These are phyloP conservation scores for Narcine bancroftii DNA, from an alignment of 2,113 vertebrate genomes.

Conservation along the genomic window DNA sequence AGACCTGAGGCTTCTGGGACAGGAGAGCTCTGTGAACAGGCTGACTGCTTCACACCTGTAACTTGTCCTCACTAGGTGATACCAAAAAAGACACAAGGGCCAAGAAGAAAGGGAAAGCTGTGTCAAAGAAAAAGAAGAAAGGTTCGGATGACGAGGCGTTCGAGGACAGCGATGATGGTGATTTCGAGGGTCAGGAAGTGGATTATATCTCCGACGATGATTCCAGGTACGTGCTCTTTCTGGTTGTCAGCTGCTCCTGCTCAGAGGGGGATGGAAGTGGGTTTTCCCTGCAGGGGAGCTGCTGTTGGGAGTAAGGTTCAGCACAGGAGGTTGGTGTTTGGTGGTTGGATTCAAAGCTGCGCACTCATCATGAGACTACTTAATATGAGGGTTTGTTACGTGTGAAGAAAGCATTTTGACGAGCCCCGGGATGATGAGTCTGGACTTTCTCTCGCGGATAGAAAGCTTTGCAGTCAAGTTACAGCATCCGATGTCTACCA, in stretches of 20 bases:
- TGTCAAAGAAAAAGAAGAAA: constrained; percentile 43
- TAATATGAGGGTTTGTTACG: too few relatives aligned
- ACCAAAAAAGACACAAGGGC: constrained; percentile 42
- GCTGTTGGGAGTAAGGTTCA: background rate
- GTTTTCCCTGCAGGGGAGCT: too few relatives aligned
- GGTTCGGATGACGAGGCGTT: constrained; percentile 63
- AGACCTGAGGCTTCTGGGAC: too few relatives aligned
- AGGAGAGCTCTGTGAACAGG: too few relatives aligned
- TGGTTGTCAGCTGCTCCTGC: too few relatives aligned
- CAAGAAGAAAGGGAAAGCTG: constrained; percentile 65
- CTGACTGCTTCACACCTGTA: background rate
- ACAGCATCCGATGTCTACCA: too few relatives aligned
- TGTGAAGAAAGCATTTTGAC: too few relatives aligned
- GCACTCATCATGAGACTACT: background rate
- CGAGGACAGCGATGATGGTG: constrained; percentile 83
- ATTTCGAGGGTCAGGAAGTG: constrained; percentile 82
- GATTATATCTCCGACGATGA: constrained; percentile 89
- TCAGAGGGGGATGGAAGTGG: too few relatives aligned
- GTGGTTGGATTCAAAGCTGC: background rate
- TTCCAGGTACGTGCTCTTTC: constrained; percentile 61
- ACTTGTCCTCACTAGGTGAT: background rate
- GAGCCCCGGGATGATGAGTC: too few relatives aligned
- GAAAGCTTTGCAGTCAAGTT: too few relatives aligned
- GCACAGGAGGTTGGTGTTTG: too few relatives aligned
- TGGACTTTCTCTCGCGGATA: too few relatives aligned